These are phyloP conservation scores for Botia kubotai DNA, from an alignment of 2,797 vertebrate species.

Conservation along the genomic window DNA sequence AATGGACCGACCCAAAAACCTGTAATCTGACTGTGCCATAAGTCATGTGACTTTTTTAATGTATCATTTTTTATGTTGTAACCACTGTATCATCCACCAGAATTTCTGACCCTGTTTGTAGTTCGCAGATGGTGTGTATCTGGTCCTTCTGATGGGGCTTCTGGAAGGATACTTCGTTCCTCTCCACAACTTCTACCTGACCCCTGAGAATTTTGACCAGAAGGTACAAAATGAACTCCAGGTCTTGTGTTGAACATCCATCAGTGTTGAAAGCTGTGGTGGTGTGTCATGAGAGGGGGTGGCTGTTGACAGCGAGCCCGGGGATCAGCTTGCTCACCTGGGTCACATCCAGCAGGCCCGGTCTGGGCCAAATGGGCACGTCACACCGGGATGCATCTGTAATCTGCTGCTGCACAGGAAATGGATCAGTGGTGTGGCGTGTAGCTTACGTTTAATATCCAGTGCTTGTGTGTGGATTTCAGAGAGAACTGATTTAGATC, in stretches of 20 bases:
- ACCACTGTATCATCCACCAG: neutral
- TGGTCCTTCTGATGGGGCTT: slow-evolving; percentile 95
- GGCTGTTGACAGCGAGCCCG: slow-evolving; percentile 32
- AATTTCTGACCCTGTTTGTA: slow-evolving; percentile 59
- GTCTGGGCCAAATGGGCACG: slow-evolving; percentile 71
- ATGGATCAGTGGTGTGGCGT: slow-evolving; percentile 74
- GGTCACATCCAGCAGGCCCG: slow-evolving; percentile 56
- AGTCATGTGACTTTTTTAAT: too few relatives aligned
- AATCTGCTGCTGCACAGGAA: slow-evolving; percentile 81
- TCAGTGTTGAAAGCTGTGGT: slow-evolving; percentile 18
- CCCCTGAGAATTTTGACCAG: slow-evolving; percentile 95
- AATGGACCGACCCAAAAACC: neutral
- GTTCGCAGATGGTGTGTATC: slow-evolving; percentile 98
- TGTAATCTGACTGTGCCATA: neutral
- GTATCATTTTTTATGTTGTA: too few relatives aligned
- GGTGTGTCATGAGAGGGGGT: slow-evolving; percentile 5
- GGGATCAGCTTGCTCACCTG: slow-evolving; percentile 50
- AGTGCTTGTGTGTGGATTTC: slow-evolving; percentile 38
- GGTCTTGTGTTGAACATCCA: slow-evolving; percentile 2
- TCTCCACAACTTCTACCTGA: slow-evolving; percentile 95
- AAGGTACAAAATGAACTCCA: slow-evolving; percentile 81
- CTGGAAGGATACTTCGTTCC: slow-evolving; percentile 95
- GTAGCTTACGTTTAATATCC: slow-evolving; percentile 62
- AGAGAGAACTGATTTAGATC: slow-evolving; percentile 41
- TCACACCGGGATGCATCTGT: slow-evolving; percentile 77